These are phyloP conservation scores for Phylloscopus collybita DNA, from an alignment of 2,797 vertebrate species.

Conservation along the genomic window DNA sequence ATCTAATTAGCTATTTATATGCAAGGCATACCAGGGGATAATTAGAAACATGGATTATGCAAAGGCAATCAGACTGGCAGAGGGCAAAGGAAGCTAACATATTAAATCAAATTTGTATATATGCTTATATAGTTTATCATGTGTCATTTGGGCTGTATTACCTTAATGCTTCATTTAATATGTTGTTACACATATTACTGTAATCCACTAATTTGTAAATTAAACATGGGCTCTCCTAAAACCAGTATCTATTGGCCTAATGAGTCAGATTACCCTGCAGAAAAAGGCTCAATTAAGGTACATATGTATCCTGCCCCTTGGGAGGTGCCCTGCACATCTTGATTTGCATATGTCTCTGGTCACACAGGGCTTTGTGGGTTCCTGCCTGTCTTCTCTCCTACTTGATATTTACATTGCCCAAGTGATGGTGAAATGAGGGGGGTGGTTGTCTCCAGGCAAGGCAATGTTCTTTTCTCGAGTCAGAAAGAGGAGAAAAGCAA, in stretches of 20 bases:
- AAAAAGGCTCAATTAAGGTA: constrained; percentile 18
- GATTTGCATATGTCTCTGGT: background rate
- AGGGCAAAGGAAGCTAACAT: constrained; percentile 74
- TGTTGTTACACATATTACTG: constrained; percentile 62
- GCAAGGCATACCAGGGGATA: constrained; percentile 79
- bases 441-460: background rate
- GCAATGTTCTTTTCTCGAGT: background rate
- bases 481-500: background rate
- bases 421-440: background rate
- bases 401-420: background rate
- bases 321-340: background rate
- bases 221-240: constrained; percentile 62
- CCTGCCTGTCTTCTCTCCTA: background rate
- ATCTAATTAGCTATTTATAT: constrained; percentile 85
- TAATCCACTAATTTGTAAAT: constrained; percentile 72
- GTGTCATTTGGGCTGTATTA: constrained; percentile 74
- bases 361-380: background rate
- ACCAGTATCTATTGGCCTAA: background rate
- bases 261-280: constrained; percentile 31
- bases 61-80: constrained; percentile 78
- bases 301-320: background rate
- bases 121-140: constrained; percentile 71
- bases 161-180: constrained; percentile 77
- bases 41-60: constrained; percentile 83
- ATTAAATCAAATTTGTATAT: constrained; percentile 79